phyloP scores from a whole-genome alignment of 2,888 invertebrate genomes.

The Drosophila histrio region DNA sequence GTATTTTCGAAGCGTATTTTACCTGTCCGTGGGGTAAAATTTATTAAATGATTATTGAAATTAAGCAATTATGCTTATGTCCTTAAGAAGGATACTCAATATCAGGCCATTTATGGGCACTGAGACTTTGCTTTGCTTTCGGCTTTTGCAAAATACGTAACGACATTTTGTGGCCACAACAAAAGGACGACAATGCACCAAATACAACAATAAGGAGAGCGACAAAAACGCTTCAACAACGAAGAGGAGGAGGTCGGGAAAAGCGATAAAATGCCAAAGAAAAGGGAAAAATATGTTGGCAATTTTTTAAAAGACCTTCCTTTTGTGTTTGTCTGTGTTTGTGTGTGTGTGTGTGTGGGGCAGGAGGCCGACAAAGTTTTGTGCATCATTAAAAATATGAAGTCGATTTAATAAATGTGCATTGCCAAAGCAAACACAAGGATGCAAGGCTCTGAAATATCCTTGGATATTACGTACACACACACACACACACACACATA shows the following conservation, averaged over 20 bases:
- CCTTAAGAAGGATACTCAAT: slow-evolving; percentile 3
- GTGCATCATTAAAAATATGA: slow-evolving; percentile 76
- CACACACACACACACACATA: neutral
- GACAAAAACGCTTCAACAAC: slow-evolving; percentile 18
- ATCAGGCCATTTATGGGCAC: slow-evolving; percentile 18
- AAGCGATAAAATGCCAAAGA: slow-evolving; percentile 44
- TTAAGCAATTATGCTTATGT: no score
- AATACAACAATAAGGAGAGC: slow-evolving; percentile 33
- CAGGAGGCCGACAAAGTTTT: slow-evolving; percentile 30
- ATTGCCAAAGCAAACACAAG: slow-evolving; percentile 52
- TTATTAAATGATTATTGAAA: no score
- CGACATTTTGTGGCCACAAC: slow-evolving; percentile 41
- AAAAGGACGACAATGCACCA: slow-evolving; percentile 46
- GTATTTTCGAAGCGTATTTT: no score
- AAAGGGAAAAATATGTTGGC: slow-evolving; percentile 45
- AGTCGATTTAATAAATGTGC: slow-evolving; percentile 78
- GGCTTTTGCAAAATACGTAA: slow-evolving; percentile 13
- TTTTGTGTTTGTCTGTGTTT: slow-evolving; percentile 6
- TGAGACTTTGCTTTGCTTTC: neutral
- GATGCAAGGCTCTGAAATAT: slow-evolving; percentile 24
- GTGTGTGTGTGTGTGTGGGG: slow-evolving; percentile 1
- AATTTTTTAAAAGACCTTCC: slow-evolving; percentile 29
- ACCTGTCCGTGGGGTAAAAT: no score
- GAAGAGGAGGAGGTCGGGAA: slow-evolving; percentile 1
- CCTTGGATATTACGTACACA: slow-evolving; percentile 12